A percentile compares a stretch with the other conserved stretches of the same genome.
Evolutionary conservation across 1,140 invertebrate genomes (phyloP).

Genomic region (Cherax quadricarinatus): DNA sequence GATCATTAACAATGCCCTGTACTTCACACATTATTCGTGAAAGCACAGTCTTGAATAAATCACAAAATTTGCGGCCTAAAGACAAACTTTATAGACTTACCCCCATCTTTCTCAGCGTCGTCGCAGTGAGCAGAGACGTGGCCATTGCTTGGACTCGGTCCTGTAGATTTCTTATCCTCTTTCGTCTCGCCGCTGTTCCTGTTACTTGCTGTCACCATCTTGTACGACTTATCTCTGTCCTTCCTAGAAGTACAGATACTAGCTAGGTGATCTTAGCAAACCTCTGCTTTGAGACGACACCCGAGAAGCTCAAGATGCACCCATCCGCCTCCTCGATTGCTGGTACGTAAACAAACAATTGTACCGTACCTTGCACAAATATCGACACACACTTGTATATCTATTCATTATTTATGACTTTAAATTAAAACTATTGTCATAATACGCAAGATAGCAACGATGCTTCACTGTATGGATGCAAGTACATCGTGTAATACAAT

Average conservation of each 20-base stretch:
- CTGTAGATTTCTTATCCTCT: slow-evolving; percentile 21
- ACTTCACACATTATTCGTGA: not conserved
- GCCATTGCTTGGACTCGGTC: slow-evolving; percentile 17
- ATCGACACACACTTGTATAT: not conserved
- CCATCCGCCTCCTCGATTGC: not conserved
- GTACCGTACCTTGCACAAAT: not conserved
- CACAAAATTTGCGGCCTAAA: not conserved
- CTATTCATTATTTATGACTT: not conserved
- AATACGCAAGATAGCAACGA: not conserved
- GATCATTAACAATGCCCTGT: not conserved
- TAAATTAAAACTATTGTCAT: not conserved
- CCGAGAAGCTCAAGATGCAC: not conserved
- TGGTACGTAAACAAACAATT: slow-evolving; percentile 28
- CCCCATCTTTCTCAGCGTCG: slow-evolving; percentile 22
- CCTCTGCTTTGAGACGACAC: not conserved
- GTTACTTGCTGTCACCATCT: slow-evolving; percentile 54
- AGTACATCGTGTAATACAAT: not conserved
- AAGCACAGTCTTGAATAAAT: not conserved
- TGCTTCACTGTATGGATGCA: no score
- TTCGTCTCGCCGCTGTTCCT: slow-evolving; percentile 46
- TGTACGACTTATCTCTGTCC: not conserved
- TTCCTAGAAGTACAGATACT: not conserved
- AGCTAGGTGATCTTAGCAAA: not conserved
- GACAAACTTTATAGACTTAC: not conserved
- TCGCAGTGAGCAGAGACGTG: slow-evolving; percentile 37